These are phyloP conservation scores for Aethina tumida DNA, from an alignment of 1,140 invertebrate species.

Conservation along the genomic window DNA sequence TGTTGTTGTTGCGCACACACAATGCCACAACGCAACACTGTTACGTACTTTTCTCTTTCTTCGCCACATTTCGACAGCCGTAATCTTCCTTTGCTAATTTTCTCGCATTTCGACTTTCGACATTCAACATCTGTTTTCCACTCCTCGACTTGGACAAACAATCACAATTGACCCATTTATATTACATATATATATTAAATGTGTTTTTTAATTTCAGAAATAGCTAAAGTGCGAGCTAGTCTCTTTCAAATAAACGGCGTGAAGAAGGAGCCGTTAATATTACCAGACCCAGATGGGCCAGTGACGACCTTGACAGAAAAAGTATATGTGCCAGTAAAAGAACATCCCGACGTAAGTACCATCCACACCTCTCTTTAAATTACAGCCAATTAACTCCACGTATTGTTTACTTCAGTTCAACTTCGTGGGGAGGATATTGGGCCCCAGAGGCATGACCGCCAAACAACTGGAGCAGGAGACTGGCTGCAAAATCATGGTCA, in stretches of 20 bases:
- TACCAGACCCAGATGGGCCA: slow-evolving; percentile 89
- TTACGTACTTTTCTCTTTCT: too few relatives aligned
- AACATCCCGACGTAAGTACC: slow-evolving; percentile 96
- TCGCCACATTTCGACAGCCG: too few relatives aligned
- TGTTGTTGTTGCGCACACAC: too few relatives aligned
- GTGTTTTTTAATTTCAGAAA: slow-evolving; percentile 77
- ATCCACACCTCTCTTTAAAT: neutral
- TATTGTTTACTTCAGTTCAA: slow-evolving; percentile 82
- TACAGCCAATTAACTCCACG: neutral
- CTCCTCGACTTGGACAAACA: too few relatives aligned
- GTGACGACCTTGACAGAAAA: slow-evolving; percentile 93
- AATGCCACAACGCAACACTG: too few relatives aligned
- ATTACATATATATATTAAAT: neutral
- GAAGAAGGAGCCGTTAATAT: slow-evolving; percentile 82
- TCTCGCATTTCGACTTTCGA: too few relatives aligned
- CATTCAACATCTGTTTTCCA: too few relatives aligned
- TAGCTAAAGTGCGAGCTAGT: slow-evolving; percentile 91
- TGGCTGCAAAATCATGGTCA: slow-evolving; percentile 99
- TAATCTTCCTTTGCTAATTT: too few relatives aligned
- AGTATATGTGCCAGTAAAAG: slow-evolving; percentile 98
- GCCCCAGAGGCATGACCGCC: slow-evolving; percentile 97
- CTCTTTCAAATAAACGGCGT: slow-evolving; percentile 97
- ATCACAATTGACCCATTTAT: neutral
- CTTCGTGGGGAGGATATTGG: slow-evolving; percentile 98
- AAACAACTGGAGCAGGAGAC: slow-evolving; percentile 99